Base-by-base conservation (phyloP, 2,888 invertebrate species). In the Ormyrus nitidulus region DNA sequence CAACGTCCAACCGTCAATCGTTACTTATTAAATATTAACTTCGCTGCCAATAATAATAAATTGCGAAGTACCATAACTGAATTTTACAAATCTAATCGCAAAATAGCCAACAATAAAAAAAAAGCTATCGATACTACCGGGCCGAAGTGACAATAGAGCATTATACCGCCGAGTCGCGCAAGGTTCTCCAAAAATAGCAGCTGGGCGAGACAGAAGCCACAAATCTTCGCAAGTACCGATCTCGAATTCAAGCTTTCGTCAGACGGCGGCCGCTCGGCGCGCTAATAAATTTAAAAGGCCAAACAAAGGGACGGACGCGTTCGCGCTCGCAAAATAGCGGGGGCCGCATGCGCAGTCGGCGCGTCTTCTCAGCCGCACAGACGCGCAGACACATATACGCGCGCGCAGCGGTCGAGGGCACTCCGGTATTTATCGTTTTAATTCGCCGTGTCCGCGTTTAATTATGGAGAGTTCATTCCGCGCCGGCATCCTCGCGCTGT, bases 401-500 rank as follows among this genome's bases (percentile, higher is more conserved):
- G 64, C 65, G 8, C 51, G 10, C 19, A 34, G 34, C 34, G 51
- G 53, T 51, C 46, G 34, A 58, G 5, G 10, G 10, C 62, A 9
- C 77, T 51, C 64, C 48, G 64, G 62, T 81, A 81, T 81, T 81
- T 81, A 81, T 81, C 70, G 89, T 89, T 89, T 90, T 88, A 90
- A 90, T 90, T 89, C 86, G 88, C 85, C 87, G 84, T 79, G 85
- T 80, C 85, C 83, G 85, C 86, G 87, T 88, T 89, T 89, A 89
- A 89, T 90, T 89, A 90, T 89, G 86, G 88, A 88, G 87, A 87
- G 87, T 89, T 88, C 86, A 88, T 88, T 88, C 83, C 82, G 34
- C 34, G 34, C 34, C 34, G 34, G 34, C 34, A 34, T 34, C 81
- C 81, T 82, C 81, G 80, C 81, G 64, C 54, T 13, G 46, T 77